A percentile compares a stretch with the other conserved stretches of the same genome.
Evolutionary conservation across 92 coral and sea anemone genomes (phyloP).

Genomic region (Chrysogorgia sp.): DNA sequence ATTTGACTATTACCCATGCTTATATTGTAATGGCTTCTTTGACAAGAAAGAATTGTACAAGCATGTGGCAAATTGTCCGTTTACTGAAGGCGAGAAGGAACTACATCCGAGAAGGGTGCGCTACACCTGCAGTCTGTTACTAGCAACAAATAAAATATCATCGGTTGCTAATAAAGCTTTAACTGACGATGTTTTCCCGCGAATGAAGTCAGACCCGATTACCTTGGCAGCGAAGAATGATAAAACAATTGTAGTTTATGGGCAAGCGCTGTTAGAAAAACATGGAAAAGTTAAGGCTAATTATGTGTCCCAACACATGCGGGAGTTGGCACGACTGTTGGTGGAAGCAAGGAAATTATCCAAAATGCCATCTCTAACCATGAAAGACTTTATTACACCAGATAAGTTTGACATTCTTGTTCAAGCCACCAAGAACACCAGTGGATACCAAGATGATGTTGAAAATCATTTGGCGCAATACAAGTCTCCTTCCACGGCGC

Average conservation of each 20-base stretch:
- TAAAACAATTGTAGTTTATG: not conserved
- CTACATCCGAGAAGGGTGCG: not conserved
- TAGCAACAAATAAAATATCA: not conserved
- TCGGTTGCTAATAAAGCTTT: not conserved
- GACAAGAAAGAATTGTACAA: too few relatives aligned
- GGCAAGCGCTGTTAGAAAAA: not conserved
- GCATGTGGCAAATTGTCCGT: not conserved
- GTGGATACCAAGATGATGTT: too few relatives aligned
- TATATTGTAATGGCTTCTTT: conserved; percentile 7
- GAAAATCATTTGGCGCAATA: too few relatives aligned
- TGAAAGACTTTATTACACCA: too few relatives aligned
- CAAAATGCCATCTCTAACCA: too few relatives aligned
- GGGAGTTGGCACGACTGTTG: too few relatives aligned
- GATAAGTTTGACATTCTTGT: too few relatives aligned
- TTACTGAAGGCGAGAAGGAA: not conserved
- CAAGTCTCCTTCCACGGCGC: too few relatives aligned
- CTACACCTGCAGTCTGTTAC: conserved; percentile 1
- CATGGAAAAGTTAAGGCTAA: not conserved
- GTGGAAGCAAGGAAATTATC: too few relatives aligned
- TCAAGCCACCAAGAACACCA: too few relatives aligned
- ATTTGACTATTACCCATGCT: too few relatives aligned
- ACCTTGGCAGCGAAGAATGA: not conserved
- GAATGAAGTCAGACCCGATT: conserved; percentile 4
- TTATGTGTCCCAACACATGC: conserved; percentile 1
- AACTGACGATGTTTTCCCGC: not conserved